Evolutionary conservation across 2,888 invertebrate species (phyloP).

Genomic region (Agonopterix subpropinquella): DNA sequence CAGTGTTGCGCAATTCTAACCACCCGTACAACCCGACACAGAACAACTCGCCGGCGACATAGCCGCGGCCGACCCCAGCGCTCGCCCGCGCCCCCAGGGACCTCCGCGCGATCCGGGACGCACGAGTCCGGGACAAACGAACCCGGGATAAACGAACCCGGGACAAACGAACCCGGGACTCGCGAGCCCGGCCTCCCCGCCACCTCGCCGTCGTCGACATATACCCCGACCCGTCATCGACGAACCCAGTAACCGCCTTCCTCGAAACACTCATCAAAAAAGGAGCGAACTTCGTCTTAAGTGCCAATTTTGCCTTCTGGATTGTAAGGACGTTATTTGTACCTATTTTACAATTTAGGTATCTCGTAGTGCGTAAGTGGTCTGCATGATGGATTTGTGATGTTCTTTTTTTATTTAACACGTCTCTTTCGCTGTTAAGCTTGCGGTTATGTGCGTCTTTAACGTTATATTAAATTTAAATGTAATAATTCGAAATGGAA

Average conservation of each 20-base stretch:
- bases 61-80: constrained; percentile 44
- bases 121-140: constrained; percentile 7
- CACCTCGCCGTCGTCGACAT: neutral
- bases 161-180: neutral
- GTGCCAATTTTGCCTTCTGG: constrained; percentile 77
- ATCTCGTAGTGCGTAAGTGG: constrained; percentile 69
- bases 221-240: constrained; percentile 10
- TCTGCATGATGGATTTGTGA: constrained; percentile 58
- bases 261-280: constrained; percentile 43
- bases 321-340: constrained; percentile 72
- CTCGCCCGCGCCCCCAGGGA: constrained; percentile 14
- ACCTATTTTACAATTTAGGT: constrained; percentile 71
- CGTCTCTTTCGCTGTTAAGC: constrained; percentile 34
- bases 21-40: constrained; percentile 84
- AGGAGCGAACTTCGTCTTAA: constrained; percentile 64
- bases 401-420: constrained; percentile 26
- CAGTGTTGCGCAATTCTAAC: constrained; percentile 94
- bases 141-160: constrained; percentile 1
- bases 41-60: constrained; percentile 55
- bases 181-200: neutral
- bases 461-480: constrained; percentile 2
- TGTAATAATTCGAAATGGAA: constrained; percentile 3
- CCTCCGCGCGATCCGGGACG: constrained; percentile 12
- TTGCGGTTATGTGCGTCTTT: constrained; percentile 34
- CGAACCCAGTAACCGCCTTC: constrained; percentile 24